These are phyloP conservation scores for Phoxinus phoxinus DNA, from an alignment of 2,113 vertebrate genomes.

Conservation along the genomic window DNA sequence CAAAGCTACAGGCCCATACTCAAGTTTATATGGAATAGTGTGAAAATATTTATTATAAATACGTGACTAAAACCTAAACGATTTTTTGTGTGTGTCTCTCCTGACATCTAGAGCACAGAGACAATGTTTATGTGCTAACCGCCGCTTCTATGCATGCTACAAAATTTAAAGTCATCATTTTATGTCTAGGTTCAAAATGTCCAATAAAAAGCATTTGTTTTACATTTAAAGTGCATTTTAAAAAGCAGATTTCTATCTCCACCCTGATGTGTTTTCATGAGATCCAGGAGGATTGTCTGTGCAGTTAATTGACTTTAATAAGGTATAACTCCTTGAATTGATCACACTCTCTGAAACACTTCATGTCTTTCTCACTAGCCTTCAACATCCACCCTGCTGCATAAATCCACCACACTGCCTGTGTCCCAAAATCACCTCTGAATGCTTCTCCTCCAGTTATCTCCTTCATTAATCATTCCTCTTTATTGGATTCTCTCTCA, in stretches of 20 bases:
- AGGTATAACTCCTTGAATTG: background rate
- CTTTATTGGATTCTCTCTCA: conserved; percentile 39
- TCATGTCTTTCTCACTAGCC: conserved; percentile 24
- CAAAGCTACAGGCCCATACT: background rate
- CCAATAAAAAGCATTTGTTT: background rate
- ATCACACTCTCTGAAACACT: background rate
- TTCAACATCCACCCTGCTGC: conserved; percentile 33
- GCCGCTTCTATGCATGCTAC: background rate
- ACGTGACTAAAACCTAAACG: background rate
- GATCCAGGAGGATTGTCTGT: background rate
- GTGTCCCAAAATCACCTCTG: conserved; percentile 48
- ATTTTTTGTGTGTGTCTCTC: background rate
- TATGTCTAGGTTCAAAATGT: background rate
- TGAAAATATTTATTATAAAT: background rate
- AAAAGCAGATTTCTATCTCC: background rate
- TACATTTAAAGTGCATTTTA: background rate
- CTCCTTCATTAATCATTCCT: conserved; percentile 49
- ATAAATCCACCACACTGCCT: background rate
- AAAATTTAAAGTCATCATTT: background rate
- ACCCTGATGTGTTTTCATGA: conserved; percentile 50
- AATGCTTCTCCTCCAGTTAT: conserved; percentile 35
- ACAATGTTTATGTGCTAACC: background rate
- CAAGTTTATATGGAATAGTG: background rate
- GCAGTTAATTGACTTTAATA: conserved; percentile 28
- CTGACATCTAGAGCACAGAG: background rate